Evolutionary conservation across 2,797 vertebrate genomes (phyloP).

Genomic region (Nasua narica): DNA sequence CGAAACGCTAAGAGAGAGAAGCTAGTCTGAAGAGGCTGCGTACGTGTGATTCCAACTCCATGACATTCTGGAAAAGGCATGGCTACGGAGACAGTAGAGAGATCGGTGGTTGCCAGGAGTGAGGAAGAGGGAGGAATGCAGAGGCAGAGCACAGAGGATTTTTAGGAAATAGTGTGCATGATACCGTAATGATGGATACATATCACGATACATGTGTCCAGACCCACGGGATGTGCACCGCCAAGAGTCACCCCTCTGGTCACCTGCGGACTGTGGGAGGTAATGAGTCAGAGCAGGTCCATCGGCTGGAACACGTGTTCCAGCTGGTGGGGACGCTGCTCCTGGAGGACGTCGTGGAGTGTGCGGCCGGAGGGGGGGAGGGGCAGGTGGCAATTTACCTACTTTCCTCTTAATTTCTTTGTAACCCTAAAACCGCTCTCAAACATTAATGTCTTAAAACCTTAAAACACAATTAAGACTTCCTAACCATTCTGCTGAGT

Average conservation of each 20-base stretch:
- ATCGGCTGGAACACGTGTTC: not conserved
- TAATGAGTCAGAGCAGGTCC: too few relatives aligned
- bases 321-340: too few relatives aligned
- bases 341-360: not conserved
- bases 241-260: not conserved
- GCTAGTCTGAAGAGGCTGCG: not conserved
- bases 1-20: not conserved
- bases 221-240: too few relatives aligned
- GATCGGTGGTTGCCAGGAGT: not conserved
- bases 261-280: not conserved
- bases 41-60: not conserved
- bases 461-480: not conserved
- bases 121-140: not conserved
- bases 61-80: not conserved
- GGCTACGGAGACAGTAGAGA: not conserved
- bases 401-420: not conserved
- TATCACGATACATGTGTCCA: not conserved
- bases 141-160: fast-evolving
- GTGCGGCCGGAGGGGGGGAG: fast-evolving
- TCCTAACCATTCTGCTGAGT: too few relatives aligned
- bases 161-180: not conserved
- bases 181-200: too few relatives aligned
- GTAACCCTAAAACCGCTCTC: not conserved
- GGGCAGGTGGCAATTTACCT: fast-evolving
- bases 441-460: not conserved